A percentile compares a stretch with the other conserved stretches of the same genome.
phyloP scores from a whole-genome alignment of 2,888 invertebrate species.

The Drosophila conformis region DNA sequence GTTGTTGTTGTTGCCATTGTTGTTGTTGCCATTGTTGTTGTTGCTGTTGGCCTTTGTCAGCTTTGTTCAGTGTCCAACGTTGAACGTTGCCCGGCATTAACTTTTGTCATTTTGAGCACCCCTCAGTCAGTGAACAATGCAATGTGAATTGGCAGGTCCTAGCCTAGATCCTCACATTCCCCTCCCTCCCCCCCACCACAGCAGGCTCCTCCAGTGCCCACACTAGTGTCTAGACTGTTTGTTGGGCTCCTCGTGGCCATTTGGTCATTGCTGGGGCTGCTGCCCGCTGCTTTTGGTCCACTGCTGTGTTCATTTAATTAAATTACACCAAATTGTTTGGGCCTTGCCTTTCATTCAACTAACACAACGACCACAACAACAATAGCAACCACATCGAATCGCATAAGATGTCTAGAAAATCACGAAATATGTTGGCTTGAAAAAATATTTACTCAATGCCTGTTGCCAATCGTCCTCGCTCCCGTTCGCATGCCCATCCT shows the following conservation, averaged over 20 bases:
- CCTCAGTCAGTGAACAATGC: conserved; percentile 73
- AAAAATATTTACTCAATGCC: conserved; percentile 63
- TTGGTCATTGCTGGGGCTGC: conserved; percentile 35
- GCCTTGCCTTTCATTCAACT: conserved; percentile 58
- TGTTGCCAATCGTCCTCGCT: conserved; percentile 21
- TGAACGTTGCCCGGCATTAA: conserved; percentile 77
- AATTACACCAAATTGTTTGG: conserved; percentile 81
- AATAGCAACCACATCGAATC: conserved; percentile 17
- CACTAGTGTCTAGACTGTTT: conserved; percentile 41
- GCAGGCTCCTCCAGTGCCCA: not conserved
- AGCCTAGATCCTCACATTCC: conserved; percentile 22
- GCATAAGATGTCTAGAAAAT: conserved; percentile 74
- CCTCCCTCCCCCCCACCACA: not conserved
- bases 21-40: conserved; percentile 29
- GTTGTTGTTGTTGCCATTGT: conserved; percentile 35
- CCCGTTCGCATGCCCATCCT: not conserved
- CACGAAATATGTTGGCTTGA: conserved; percentile 60
- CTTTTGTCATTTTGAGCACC: conserved; percentile 74
- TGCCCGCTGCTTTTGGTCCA: conserved; percentile 70
- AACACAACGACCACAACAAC: conserved; percentile 16
- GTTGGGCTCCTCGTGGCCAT: not conserved
- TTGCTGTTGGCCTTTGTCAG: conserved; percentile 51
- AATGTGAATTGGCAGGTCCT: conserved; percentile 71
- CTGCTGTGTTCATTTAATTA: conserved; percentile 82
- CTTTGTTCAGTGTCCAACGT: conserved; percentile 51